These are phyloP conservation scores for Sandelia bainsii DNA, from an alignment of 2,797 vertebrate species.

Conservation along the genomic window DNA sequence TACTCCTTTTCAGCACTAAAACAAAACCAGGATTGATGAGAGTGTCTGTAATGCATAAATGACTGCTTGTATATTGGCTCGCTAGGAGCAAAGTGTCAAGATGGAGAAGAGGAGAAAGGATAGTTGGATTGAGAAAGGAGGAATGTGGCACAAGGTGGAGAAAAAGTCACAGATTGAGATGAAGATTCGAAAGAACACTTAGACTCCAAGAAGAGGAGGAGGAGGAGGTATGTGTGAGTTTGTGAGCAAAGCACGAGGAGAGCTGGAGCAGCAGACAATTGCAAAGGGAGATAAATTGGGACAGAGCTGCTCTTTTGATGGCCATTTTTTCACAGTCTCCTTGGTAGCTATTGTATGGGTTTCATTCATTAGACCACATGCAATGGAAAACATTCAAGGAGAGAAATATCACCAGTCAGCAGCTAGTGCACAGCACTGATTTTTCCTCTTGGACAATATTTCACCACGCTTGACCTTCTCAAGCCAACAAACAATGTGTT, in stretches of 20 bases:
- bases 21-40: conserved; percentile 81
- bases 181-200: conserved; percentile 55
- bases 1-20: conserved; percentile 71
- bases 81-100: conserved; percentile 52
- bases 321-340: conserved; percentile 70
- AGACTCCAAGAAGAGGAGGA: conserved; percentile 23
- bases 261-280: conserved; percentile 48
- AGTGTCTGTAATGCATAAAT: conserved; percentile 61
- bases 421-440: conserved; percentile 45
- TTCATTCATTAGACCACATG: conserved; percentile 72
- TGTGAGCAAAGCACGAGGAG: conserved; percentile 40
- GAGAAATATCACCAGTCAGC: conserved; percentile 79
- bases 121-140: conserved; percentile 32
- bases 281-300: conserved; percentile 73
- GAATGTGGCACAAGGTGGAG: conserved; percentile 34
- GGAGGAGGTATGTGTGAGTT: conserved; percentile 26
- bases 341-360: conserved; percentile 76
- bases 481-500: conserved; percentile 68
- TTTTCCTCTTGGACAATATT: conserved; percentile 52
- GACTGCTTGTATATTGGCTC: conserved; percentile 54
- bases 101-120: conserved; percentile 43
- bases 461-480: conserved; percentile 72
- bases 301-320: conserved; percentile 64
- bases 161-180: conserved; percentile 51
- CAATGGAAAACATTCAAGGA: conserved; percentile 66